Evolutionary conservation across 2,888 invertebrate species (phyloP), one percentile per base, ranked within the genome.

Genomic region (Temnothorax ravouxi): DNA sequence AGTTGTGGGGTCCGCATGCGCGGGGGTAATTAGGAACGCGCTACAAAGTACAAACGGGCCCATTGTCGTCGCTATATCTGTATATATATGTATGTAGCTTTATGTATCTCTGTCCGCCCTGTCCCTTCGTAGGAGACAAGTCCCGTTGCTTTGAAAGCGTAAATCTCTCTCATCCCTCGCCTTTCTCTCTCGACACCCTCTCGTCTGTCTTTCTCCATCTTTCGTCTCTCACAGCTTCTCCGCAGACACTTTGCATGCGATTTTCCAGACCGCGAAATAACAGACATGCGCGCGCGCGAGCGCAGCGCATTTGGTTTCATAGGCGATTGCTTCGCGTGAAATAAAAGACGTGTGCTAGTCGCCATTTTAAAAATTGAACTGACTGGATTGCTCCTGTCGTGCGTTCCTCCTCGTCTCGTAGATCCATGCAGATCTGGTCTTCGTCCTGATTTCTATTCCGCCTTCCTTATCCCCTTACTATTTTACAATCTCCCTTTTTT

Each of bases 11-110:
- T 81, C 64, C 69, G 85, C 82, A 87, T 85, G 82, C 85, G 85
- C 84, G 88, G 84, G 47, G 91, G 92, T 92, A 93, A 93, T 93
- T 93, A 93, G 91, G 89, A 88, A 88, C 88, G 88, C 85, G 87
- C 88, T 90, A 90, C 90, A 89, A 90, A 91, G 91, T 91, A 91
- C 91, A 92, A 92, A 93, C 89, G 91, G 85, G 83, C 85, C 86
- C 86, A 88, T 90, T 90, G 89, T 90, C 86, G 86, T 64, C 66
- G 71, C 67, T 67, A 34, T 72, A 72, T 72, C 54, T 72, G 41
- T 77, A 77, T 71, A n/a, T 71, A n/a, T 21, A 15, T 69, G 64
- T 54, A 56, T 69, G 64, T 54, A 56, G n/a, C 41, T 38, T 3
- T 56, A 71, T 34, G 11, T 38, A 41, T 56, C 38, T 61, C 47